These are phyloP conservation scores for Haemorhous mexicanus DNA, from an alignment of 2,113 vertebrate genomes.

Conservation along the genomic window DNA sequence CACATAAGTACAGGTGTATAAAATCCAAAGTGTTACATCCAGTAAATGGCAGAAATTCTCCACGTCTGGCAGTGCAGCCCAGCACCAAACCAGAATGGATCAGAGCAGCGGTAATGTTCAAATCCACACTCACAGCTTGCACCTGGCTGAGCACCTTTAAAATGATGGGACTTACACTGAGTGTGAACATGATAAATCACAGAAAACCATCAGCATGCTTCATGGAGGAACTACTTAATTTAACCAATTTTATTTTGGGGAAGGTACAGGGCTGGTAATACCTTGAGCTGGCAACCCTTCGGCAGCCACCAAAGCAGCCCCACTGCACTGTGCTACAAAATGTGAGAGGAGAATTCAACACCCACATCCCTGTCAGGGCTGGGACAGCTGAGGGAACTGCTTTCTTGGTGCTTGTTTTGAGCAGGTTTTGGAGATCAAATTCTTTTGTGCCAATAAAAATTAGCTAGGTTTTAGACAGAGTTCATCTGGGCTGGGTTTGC, in stretches of 20 bases:
- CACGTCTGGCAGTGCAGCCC: not conserved
- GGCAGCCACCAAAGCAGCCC: not conserved
- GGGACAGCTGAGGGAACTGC: not conserved
- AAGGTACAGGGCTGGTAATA: not conserved
- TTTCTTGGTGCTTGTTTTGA: not conserved
- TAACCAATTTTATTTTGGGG: not conserved
- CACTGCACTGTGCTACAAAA: not conserved
- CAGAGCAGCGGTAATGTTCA: not conserved
- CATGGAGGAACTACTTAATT: not conserved
- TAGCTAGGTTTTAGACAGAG: not conserved
- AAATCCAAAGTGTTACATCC: not conserved
- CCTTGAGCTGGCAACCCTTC: not conserved
- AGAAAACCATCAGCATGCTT: conserved; percentile 28
- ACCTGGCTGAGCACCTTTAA: not conserved
- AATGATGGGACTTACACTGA: not conserved
- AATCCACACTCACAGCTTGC: not conserved
- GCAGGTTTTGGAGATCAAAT: not conserved
- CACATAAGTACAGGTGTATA: rapidly evolving
- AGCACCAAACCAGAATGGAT: not conserved
- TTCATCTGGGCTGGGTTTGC: not conserved
- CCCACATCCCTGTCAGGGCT: rapidly evolving
- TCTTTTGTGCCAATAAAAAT: not conserved
- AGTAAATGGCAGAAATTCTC: not conserved
- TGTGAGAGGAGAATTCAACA: not conserved
- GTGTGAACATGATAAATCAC: not conserved